Evolutionary conservation across 2,888 invertebrate species (phyloP).

Genomic region (Nemoura dubitans): DNA sequence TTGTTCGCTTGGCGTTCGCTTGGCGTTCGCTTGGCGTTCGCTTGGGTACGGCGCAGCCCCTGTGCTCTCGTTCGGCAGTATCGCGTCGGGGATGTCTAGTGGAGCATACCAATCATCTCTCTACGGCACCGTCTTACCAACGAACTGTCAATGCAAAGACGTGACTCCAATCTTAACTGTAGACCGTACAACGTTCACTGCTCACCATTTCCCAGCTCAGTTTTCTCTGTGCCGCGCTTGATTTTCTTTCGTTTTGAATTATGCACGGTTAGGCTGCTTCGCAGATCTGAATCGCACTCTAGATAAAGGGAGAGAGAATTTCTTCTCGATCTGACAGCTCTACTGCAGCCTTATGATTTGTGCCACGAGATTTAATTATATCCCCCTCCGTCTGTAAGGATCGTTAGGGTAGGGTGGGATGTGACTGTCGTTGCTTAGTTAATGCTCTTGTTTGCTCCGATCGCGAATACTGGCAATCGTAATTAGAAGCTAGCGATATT

Average conservation of each 20-base stretch:
- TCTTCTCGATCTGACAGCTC: not conserved
- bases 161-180: not conserved
- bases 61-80: not conserved
- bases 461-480: not conserved
- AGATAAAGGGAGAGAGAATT: not conserved
- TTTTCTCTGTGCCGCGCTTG: not conserved
- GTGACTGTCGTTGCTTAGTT: not conserved
- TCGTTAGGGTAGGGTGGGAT: not conserved
- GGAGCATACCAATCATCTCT: not conserved
- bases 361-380: slow-evolving; percentile 4
- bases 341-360: slow-evolving; percentile 2
- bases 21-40: too few relatives aligned
- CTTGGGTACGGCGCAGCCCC: too few relatives aligned
- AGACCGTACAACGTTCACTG: too few relatives aligned
- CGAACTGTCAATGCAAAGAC: slow-evolving; percentile 12
- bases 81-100: not conserved
- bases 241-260: slow-evolving; percentile 4
- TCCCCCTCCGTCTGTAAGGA: not conserved
- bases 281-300: not conserved
- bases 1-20: too few relatives aligned
- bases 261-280: slow-evolving; percentile 2
- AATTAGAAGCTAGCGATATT: not conserved
- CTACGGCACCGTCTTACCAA: not conserved
- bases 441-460: not conserved
- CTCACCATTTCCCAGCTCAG: slow-evolving; percentile 7